Conservation (phyloP, 2,113 vertebrate species). For the Phaethon lepturus region DNA sequence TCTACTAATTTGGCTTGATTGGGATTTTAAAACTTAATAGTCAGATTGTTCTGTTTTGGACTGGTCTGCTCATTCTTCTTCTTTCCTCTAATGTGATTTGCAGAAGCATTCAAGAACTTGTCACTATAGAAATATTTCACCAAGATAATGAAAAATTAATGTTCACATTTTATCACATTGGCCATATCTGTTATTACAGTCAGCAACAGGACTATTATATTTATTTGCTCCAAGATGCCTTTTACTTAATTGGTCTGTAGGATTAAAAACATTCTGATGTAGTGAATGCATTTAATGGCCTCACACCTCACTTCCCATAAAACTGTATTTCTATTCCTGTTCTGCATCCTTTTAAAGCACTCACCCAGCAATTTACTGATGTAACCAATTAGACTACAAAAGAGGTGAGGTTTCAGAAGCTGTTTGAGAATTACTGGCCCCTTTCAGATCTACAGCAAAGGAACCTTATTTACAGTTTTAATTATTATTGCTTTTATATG, state of each 20-base stretch:
- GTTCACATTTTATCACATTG: background rate
- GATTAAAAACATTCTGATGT: conserved; percentile 65
- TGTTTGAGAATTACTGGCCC: background rate
- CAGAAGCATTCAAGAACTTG: background rate
- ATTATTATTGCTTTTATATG: background rate
- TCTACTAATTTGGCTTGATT: background rate
- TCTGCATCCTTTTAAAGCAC: conserved; percentile 66
- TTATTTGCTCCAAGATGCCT: conserved; percentile 52
- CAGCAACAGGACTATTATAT: background rate
- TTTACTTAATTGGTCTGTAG: conserved; percentile 68
- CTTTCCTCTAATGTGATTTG: background rate
- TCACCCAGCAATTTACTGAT: conserved; percentile 53
- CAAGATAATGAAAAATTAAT: background rate
- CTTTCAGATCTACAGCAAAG: background rate
- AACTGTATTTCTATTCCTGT: conserved; percentile 58
- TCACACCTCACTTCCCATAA: conserved; percentile 73
- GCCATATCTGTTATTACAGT: conserved; percentile 14
- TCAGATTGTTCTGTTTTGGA: background rate
- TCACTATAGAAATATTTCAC: conserved; percentile 2
- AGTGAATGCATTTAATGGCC: conserved; percentile 63
- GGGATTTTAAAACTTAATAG: background rate
- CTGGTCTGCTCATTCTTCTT: background rate
- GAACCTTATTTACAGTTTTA: background rate
- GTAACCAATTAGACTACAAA: conserved; percentile 74
- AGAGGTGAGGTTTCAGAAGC: conserved; percentile 51